phyloP scores from a whole-genome alignment of 2,888 invertebrate species.

The Malthinus flaveolus region DNA sequence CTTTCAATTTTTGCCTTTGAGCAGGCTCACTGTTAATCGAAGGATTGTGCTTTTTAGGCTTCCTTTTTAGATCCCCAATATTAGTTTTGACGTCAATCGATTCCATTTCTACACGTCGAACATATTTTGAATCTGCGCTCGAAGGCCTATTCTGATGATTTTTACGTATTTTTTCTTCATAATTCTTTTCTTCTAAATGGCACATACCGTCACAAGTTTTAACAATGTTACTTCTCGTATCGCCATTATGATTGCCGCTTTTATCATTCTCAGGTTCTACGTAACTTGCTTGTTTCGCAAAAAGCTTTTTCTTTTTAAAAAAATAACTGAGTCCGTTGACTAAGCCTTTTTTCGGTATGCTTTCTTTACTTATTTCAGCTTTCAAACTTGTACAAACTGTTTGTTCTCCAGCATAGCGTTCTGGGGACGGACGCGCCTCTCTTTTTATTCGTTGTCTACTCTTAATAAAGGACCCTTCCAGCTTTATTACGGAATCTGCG shows the following conservation, averaged over 20 bases:
- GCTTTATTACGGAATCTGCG: not conserved
- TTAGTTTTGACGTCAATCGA: too few relatives aligned
- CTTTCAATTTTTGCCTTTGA: too few relatives aligned
- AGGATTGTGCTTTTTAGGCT: too few relatives aligned
- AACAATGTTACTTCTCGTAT: not conserved
- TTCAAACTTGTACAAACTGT: not conserved
- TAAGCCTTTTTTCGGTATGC: not conserved
- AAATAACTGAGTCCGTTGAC: not conserved
- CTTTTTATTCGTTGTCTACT: not conserved
- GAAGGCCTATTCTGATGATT: not conserved
- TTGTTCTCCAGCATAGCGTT: not conserved
- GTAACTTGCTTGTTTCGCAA: not conserved
- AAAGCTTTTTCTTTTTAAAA: slow-evolving; percentile 1
- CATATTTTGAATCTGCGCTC: too few relatives aligned
- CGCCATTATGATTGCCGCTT: not conserved
- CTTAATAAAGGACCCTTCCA: not conserved
- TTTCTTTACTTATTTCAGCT: not conserved
- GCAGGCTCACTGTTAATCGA: too few relatives aligned
- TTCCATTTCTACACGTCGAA: too few relatives aligned
- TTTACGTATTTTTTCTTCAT: not conserved
- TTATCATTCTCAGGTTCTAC: not conserved
- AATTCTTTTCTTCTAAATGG: too few relatives aligned
- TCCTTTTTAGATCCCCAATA: too few relatives aligned
- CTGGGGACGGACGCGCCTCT: not conserved
- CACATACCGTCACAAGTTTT: too few relatives aligned